Evolutionary conservation across 2,113 vertebrate genomes (phyloP), one percentile per base, ranked within the genome.

Genomic region (Mustela lutreola): DNA sequence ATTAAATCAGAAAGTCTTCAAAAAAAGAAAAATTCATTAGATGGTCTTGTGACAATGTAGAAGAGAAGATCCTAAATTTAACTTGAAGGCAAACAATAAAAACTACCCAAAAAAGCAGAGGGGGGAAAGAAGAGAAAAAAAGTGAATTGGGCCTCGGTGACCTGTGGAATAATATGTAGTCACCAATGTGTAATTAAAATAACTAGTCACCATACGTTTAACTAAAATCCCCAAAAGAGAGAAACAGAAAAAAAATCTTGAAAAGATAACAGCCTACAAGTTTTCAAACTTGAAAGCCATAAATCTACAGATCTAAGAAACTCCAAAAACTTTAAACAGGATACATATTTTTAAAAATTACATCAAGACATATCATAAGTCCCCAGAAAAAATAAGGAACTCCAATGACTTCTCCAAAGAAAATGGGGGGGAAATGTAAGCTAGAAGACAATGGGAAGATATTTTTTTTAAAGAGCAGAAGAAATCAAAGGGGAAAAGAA

Each of bases 281-380:
- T 92, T 88, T 73, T 88, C 76, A 87, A 87, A 96, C 48, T 36
- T 92, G 53, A 79, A 87, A 81, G 76, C 10, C 7, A 93, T 89
- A 92, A 75, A 65, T 36, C 42, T 56, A 88, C 28, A 85, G 26
- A 62, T 39, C 24, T 33, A 82, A 62, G 53, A 94, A 78, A 86
- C 18, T 84, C 58, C 79, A 50, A 50, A 60, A 75, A 75, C 18
- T 24, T 36, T 65, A 88, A 88, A 42, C 45, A 60, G 50, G 16
- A 93, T 85, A 45, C 39, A 36, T 50, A 85, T 78, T 78, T 76
- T 26, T 31, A 36, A 93, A 85, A n/a, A 81, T 21, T 45, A 60
- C 11, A 84, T 48, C 5, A 36, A 75, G 39, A 62, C 4, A 62
- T 19, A 91, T 48, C 24, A 33, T 42, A 4, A 86, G 60, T 79